Base-by-base conservation (phyloP, 2,888 invertebrate genomes). In the Elysia crispata region DNA sequence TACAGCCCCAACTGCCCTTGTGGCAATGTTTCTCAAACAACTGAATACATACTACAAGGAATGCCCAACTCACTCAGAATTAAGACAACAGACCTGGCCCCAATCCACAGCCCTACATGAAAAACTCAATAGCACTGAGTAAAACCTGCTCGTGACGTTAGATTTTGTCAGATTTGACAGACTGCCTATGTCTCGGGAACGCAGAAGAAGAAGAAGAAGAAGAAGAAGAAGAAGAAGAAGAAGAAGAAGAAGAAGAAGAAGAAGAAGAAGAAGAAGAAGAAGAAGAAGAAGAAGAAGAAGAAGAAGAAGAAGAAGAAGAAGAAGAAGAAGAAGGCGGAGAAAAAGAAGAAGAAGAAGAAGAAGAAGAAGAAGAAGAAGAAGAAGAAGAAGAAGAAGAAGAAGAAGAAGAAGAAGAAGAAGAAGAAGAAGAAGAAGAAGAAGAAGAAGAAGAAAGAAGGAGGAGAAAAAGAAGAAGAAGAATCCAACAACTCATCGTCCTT, bases 401-500 rank as follows among this genome's bases (percentile, higher is more conserved):
- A 33, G 30, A 41, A 31, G 41, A 41, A 76, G 28, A 64, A 41
- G 30, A 62, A 41, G 66, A 76, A 0, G 30, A 62, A 8, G 30
- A 64, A 66, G 66, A 64, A 57, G 57, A 57, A 74, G 74, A 30
- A 15, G 30, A 57, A 57, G 31, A 57, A 33, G 30, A 11, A 49
- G 31, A 28, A 28, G n/a, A 60, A 30, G n/a, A 30, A 33, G 33
- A 60, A n/a, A 23, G 25, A 33, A 18, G 23, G 28, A 57, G 13
- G 5, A 25, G 25, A 60, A 41, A 60, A 31, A 20, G 49, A 13
- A n/a, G n/a, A n/a, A n/a, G n/a, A n/a, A n/a, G n/a, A n/a, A n/a
- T n/a, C n/a, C n/a, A n/a, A n/a, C n/a, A n/a, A n/a, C n/a, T n/a
- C n/a, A n/a, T n/a, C n/a, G n/a, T n/a, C n/a, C n/a, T n/a, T n/a